These are phyloP conservation scores for Grapholita molesta DNA, from an alignment of 1,140 invertebrate genomes.

Conservation along the genomic window DNA sequence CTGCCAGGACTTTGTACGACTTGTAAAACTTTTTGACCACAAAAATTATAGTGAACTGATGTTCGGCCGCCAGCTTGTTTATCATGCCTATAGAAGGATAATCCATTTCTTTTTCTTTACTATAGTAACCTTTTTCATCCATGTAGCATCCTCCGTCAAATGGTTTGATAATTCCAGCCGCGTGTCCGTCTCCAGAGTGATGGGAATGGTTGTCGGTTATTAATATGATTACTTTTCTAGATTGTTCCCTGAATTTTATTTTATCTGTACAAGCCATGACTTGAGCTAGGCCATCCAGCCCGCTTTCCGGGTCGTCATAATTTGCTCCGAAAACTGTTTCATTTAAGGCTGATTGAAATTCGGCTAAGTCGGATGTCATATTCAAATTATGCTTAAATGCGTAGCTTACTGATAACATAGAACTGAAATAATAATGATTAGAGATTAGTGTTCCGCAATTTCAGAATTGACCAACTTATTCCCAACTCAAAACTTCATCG, in stretches of 20 bases:
- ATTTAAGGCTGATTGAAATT: constrained; percentile 80
- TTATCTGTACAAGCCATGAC: constrained; percentile 78
- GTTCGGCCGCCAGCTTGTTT: constrained; percentile 74
- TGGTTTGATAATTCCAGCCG: constrained; percentile 89
- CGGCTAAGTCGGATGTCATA: constrained; percentile 84
- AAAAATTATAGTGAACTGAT: background rate
- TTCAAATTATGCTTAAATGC: constrained; percentile 92
- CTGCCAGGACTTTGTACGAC: background rate
- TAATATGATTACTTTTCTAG: constrained; percentile 79
- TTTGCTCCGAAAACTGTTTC: constrained; percentile 82
- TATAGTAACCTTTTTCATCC: constrained; percentile 81
- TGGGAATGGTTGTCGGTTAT: constrained; percentile 80
- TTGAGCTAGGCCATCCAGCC: constrained; percentile 89
- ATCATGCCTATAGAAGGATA: constrained; percentile 82
- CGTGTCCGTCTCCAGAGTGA: constrained; percentile 82
- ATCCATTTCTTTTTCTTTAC: constrained; percentile 78
- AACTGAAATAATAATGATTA: background rate
- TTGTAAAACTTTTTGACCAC: background rate
- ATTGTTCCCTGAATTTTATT: constrained; percentile 79
- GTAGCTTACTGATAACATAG: constrained; percentile 81
- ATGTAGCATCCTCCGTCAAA: constrained; percentile 93
- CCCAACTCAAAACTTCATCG: too few species aligned
- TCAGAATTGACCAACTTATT: too few species aligned
- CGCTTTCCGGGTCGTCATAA: constrained; percentile 86
- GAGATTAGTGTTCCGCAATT: too few species aligned